phyloP scores from a whole-genome alignment of 2,888 invertebrate species.

The Drosophila vallismaia region DNA sequence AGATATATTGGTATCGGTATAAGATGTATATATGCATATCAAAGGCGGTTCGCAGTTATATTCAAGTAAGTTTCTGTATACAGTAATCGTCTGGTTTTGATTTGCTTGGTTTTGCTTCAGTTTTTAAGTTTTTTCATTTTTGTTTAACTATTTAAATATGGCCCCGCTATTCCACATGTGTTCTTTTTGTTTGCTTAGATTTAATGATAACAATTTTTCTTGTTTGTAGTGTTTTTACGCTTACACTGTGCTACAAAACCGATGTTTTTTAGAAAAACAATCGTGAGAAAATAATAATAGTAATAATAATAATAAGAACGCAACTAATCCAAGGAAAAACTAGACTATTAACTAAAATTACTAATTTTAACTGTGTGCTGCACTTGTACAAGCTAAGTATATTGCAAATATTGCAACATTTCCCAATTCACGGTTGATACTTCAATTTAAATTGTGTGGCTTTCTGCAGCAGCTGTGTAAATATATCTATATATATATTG shows the following conservation, averaged over 20 bases:
- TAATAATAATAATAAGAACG: slow-evolving; percentile 10
- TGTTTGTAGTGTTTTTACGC: slow-evolving; percentile 36
- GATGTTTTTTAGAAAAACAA: slow-evolving; percentile 18
- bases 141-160: slow-evolving; percentile 82
- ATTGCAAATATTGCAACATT: slow-evolving; percentile 71
- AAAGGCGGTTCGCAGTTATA: slow-evolving; percentile 71
- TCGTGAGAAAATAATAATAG: slow-evolving; percentile 3
- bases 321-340: slow-evolving; percentile 28
- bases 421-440: slow-evolving; percentile 27
- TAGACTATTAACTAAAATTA: slow-evolving; percentile 55
- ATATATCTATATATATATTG: slow-evolving; percentile 38
- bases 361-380: slow-evolving; percentile 57
- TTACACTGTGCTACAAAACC: slow-evolving; percentile 54
- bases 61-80: slow-evolving; percentile 69
- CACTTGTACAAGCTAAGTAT: slow-evolving; percentile 53
- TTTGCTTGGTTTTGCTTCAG: slow-evolving; percentile 33
- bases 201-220: slow-evolving; percentile 65
- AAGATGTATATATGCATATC: slow-evolving; percentile 70
- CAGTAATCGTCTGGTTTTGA: slow-evolving; percentile 44
- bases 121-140: slow-evolving; percentile 31
- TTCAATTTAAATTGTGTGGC: slow-evolving; percentile 32
- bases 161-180: slow-evolving; percentile 84
- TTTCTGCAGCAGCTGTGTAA: slow-evolving; percentile 53
- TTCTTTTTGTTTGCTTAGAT: slow-evolving; percentile 71
- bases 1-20: slow-evolving; percentile 47